phyloP scores from a whole-genome alignment of 2,888 invertebrate genomes.

The Bibio marci region DNA sequence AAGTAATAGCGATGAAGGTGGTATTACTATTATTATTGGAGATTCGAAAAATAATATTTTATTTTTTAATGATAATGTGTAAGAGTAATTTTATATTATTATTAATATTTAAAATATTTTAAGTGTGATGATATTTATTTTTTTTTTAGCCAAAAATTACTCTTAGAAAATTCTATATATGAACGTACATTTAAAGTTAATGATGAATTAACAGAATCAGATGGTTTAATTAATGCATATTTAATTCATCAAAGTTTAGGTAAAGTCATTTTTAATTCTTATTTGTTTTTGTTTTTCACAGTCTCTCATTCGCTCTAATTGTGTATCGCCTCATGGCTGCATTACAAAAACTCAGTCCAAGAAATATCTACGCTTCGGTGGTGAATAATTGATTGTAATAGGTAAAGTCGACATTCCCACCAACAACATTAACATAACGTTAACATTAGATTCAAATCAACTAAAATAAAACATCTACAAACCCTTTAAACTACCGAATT shows the following conservation, averaged over 20 bases:
- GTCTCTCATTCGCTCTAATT: too few species aligned
- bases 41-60: conserved; percentile 45
- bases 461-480: too few species aligned
- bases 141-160: conserved; percentile 17
- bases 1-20: neutral
- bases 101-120: conserved; percentile 1
- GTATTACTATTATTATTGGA: conserved; percentile 37
- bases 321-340: too few species aligned
- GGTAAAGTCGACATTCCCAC: too few species aligned
- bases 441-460: too few species aligned
- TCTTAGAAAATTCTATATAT: conserved; percentile 30
- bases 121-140: conserved; percentile 1
- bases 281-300: too few species aligned
- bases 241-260: conserved; percentile 42
- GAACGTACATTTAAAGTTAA: conserved; percentile 29
- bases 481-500: too few species aligned
- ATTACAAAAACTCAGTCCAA: too few species aligned
- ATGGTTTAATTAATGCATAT: conserved; percentile 32
- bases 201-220: conserved; percentile 20
- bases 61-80: conserved; percentile 37
- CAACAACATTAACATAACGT: too few species aligned
- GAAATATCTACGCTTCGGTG: too few species aligned
- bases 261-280: conserved; percentile 20
- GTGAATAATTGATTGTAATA: too few species aligned
- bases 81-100: conserved; percentile 15